phyloP scores from a whole-genome alignment of 2,888 invertebrate species.

The Julus scandinavius region DNA sequence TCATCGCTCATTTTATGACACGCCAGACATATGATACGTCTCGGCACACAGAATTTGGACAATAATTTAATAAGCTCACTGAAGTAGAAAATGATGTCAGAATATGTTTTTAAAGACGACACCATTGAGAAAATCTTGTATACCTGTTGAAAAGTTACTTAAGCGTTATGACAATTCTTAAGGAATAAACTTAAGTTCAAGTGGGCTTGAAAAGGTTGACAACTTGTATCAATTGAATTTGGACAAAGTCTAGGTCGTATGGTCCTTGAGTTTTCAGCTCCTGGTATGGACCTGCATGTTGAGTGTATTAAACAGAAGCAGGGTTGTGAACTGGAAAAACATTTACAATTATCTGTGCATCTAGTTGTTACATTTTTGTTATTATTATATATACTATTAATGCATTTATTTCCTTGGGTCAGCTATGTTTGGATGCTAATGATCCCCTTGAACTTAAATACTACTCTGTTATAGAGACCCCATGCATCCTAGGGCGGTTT shows the following conservation, averaged over 20 bases:
- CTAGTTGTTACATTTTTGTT: too few species aligned
- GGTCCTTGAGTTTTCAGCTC: background rate
- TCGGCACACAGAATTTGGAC: background rate
- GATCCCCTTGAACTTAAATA: too few species aligned
- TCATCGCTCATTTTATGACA: slow-evolving; percentile 20
- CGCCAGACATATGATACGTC: background rate
- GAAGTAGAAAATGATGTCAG: background rate
- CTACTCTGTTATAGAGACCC: too few species aligned
- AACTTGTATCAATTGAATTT: background rate
- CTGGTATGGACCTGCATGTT: background rate
- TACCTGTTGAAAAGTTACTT: slow-evolving; percentile 8
- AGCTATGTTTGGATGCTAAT: too few species aligned
- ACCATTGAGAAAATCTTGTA: background rate
- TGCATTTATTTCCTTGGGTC: too few species aligned
- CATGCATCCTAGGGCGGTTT: too few species aligned
- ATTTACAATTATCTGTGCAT: too few species aligned
- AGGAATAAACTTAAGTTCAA: background rate
- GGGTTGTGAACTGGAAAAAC: too few species aligned
- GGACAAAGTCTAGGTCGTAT: background rate
- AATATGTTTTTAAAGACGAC: background rate
- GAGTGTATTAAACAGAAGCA: background rate
- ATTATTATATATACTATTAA: too few species aligned
- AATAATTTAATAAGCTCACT: background rate
- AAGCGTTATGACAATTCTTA: background rate
- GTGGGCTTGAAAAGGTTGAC: background rate